phyloP scores from a whole-genome alignment of 2,888 invertebrate species.

The Himalopsyche tibetana region DNA sequence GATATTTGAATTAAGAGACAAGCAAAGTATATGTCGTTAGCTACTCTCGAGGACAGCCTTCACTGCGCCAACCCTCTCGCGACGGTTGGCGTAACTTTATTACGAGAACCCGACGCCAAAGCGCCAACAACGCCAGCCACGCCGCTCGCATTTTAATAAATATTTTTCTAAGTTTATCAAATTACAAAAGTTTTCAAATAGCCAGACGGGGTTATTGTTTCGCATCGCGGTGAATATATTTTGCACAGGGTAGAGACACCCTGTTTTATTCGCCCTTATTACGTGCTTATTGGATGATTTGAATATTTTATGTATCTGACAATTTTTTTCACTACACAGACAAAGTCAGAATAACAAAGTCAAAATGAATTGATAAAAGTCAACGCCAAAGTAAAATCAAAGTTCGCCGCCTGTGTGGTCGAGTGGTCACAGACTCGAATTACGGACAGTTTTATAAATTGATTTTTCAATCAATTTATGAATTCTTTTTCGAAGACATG shows the following conservation, averaged over 20 bases:
- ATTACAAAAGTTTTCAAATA: slow-evolving; percentile 29
- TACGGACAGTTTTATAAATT: too few relatives aligned
- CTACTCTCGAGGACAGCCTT: neutral
- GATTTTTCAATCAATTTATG: too few relatives aligned
- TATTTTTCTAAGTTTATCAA: slow-evolving; percentile 34
- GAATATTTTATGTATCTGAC: too few relatives aligned
- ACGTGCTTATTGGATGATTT: too few relatives aligned
- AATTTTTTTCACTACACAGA: too few relatives aligned
- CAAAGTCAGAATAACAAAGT: too few relatives aligned
- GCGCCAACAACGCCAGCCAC: neutral
- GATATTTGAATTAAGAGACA: slow-evolving; percentile 19
- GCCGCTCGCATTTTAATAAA: slow-evolving; percentile 16
- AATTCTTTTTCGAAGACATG: too few relatives aligned
- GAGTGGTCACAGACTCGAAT: too few relatives aligned
- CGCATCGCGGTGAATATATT: slow-evolving; percentile 17
- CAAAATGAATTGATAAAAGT: too few relatives aligned
- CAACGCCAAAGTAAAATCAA: too few relatives aligned
- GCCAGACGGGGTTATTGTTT: slow-evolving; percentile 29
- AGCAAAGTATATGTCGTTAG: slow-evolving; percentile 9
- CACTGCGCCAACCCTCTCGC: neutral
- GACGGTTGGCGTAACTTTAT: slow-evolving; percentile 20
- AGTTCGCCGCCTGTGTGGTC: too few relatives aligned
- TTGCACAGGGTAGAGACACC: neutral
- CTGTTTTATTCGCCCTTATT: too few relatives aligned
- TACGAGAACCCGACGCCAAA: neutral